Conservation (phyloP, 2,888 invertebrate genomes). For the Vandiemenella viatica region DNA sequence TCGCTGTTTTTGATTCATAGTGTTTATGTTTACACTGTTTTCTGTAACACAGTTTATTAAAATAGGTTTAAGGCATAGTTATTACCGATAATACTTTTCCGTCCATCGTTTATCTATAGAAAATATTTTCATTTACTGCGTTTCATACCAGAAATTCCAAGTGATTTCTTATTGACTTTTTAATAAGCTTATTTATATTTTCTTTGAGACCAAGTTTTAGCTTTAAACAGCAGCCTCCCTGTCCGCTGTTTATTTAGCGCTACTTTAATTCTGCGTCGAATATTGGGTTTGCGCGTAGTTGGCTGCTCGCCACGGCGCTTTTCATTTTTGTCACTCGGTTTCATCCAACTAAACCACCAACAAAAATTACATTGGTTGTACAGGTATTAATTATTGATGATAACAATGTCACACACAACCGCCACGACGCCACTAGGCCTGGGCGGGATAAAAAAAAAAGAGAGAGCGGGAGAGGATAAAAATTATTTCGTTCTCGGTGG, state of each 20-base stretch:
- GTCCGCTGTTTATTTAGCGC: background rate
- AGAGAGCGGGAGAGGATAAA: background rate
- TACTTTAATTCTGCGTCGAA: background rate
- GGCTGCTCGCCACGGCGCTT: background rate
- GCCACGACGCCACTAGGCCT: background rate
- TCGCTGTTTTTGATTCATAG: too few relatives aligned
- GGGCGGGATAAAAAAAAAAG: background rate
- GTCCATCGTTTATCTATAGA: too few relatives aligned
- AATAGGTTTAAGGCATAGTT: too few relatives aligned
- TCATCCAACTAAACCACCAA: background rate
- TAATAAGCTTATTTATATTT: too few relatives aligned
- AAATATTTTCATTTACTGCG: too few relatives aligned
- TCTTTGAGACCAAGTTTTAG: too few relatives aligned
- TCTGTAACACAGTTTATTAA: too few relatives aligned
- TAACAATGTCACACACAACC: background rate
- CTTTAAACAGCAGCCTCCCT: too few relatives aligned
- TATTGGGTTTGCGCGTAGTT: background rate
- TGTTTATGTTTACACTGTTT: too few relatives aligned
- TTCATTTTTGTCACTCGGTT: background rate
- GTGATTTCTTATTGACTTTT: too few relatives aligned
- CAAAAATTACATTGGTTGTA: background rate
- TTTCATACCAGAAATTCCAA: too few relatives aligned
- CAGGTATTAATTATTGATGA: background rate
- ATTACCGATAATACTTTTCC: too few relatives aligned
- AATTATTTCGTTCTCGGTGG: background rate